Conservation (phyloP, 2,797 vertebrate species). For the Tamandua tetradactyla region DNA sequence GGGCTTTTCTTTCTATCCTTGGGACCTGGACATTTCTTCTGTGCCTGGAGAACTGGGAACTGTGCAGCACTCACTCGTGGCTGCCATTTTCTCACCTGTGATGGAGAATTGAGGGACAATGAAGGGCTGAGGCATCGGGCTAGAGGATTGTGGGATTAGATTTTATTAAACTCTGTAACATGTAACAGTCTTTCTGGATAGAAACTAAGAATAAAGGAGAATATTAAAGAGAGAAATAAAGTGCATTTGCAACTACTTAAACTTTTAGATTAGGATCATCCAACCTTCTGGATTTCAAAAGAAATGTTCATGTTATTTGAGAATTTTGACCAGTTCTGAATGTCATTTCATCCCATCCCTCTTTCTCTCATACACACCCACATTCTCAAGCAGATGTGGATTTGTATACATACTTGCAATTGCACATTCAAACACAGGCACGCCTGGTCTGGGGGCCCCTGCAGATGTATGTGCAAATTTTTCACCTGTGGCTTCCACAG, state of each 20-base stretch:
- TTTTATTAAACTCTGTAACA: background rate
- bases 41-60: background rate
- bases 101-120: background rate
- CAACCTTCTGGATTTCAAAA: background rate
- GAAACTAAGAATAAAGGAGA: conserved; percentile 2
- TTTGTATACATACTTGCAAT: background rate
- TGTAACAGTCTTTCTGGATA: background rate
- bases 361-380: background rate
- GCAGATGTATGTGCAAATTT: background rate
- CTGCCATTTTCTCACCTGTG: background rate
- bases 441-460: background rate
- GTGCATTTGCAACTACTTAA: background rate
- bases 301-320: background rate
- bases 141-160: background rate
- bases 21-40: background rate
- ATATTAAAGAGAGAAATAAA: background rate
- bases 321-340: background rate
- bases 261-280: background rate
- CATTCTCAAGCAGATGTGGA: background rate
- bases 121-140: background rate
- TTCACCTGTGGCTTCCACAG: background rate
- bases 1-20: background rate
- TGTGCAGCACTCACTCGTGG: background rate
- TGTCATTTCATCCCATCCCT: background rate
- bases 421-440: background rate